Conservation (phyloP, 2,113 vertebrate species). For the Pseudorectes ferrugineus region DNA sequence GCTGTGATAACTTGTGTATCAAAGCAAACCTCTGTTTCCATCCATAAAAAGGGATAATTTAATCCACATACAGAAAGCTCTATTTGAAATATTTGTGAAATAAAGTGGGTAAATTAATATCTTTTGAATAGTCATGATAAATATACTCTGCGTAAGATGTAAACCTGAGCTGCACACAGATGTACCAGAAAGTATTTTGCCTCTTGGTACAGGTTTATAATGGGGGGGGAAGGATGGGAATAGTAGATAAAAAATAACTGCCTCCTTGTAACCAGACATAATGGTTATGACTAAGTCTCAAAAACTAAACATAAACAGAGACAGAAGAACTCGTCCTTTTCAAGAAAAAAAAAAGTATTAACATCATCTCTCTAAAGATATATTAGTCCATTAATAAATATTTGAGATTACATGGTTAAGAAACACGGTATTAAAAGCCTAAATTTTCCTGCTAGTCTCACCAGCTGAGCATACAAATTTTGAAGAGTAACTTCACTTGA, state of each 20-base stretch:
- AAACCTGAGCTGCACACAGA: background rate
- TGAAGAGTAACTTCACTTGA: background rate
- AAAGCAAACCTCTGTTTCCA: background rate
- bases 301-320: background rate
- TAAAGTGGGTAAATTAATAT: background rate
- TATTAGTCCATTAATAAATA: background rate
- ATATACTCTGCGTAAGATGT: background rate
- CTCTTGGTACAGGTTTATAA: background rate
- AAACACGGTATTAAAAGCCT: background rate
- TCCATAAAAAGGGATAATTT: background rate
- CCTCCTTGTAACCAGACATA: background rate
- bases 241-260: background rate
- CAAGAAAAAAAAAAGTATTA: background rate
- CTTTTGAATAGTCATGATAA: background rate
- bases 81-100: background rate
- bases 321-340: background rate
- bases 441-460: background rate
- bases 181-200: background rate
- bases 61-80: background rate
- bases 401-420: background rate
- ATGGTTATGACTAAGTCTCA: background rate
- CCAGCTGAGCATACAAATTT: background rate
- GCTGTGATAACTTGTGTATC: background rate
- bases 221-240: accelerated
- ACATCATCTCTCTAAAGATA: accelerated